These are phyloP conservation scores for Thyatira batis DNA, from an alignment of 2,888 invertebrate species.

Conservation along the genomic window DNA sequence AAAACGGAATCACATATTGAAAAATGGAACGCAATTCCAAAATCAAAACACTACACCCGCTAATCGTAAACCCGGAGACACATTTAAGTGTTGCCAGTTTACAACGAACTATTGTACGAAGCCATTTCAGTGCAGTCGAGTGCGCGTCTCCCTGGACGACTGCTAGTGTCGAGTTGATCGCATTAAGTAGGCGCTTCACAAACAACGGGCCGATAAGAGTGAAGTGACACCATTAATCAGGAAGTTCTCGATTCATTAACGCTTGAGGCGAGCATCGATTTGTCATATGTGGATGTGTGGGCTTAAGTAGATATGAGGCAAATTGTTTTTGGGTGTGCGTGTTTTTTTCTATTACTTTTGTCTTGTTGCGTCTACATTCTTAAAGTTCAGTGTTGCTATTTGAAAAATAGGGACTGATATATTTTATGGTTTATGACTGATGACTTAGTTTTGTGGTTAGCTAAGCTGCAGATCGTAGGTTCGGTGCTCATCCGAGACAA, in stretches of 20 bases:
- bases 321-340: constrained; percentile 31
- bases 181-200: constrained; percentile 71
- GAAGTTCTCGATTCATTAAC: constrained; percentile 72
- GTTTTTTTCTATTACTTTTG: constrained; percentile 17
- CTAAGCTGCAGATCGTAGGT: too few species aligned
- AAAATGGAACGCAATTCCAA: constrained; percentile 45
- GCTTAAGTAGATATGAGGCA: constrained; percentile 36
- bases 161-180: constrained; percentile 56
- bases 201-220: constrained; percentile 58
- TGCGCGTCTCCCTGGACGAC: constrained; percentile 34
- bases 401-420: background rate
- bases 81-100: constrained; percentile 33
- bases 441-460: too few species aligned
- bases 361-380: background rate
- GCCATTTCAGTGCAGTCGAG: constrained; percentile 23
- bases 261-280: constrained; percentile 58
- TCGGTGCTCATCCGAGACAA: too few species aligned
- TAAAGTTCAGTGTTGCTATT: background rate
- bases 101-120: constrained; percentile 29
- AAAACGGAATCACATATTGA: constrained; percentile 30
- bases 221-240: constrained; percentile 75
- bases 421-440: background rate
- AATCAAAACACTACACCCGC: constrained; percentile 41
- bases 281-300: constrained; percentile 70
- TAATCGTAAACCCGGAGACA: constrained; percentile 42